Evolutionary conservation across 2,113 vertebrate genomes (phyloP).

Genomic region (Forbesichthys agassizii): DNA sequence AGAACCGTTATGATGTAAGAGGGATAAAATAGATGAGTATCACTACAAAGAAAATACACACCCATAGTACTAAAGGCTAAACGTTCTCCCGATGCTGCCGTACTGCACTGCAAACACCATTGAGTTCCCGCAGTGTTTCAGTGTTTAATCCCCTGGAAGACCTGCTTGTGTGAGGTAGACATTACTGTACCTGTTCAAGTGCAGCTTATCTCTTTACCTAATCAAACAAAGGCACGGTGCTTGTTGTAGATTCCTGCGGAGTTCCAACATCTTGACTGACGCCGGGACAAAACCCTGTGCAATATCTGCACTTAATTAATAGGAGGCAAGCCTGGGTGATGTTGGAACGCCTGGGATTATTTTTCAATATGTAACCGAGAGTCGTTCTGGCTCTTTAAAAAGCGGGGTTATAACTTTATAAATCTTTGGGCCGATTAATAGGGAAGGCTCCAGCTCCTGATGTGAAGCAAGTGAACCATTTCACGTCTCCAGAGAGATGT

Average conservation of each 20-base stretch:
- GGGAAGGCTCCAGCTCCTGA: slow-evolving; percentile 56
- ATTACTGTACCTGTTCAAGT: slow-evolving; percentile 56
- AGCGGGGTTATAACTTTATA: slow-evolving; percentile 69
- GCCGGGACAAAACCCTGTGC: slow-evolving; percentile 68
- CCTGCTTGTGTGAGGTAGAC: slow-evolving; percentile 56
- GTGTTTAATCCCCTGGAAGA: slow-evolving; percentile 47
- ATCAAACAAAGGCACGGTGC: slow-evolving; percentile 64
- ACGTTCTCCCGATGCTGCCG: slow-evolving; percentile 24
- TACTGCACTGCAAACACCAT: slow-evolving; percentile 32
- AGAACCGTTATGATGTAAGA: background rate
- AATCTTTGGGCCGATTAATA: slow-evolving; percentile 72
- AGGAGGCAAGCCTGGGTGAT: slow-evolving; percentile 74
- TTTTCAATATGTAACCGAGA: slow-evolving; percentile 73
- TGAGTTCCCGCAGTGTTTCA: slow-evolving; percentile 48
- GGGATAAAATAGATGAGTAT: slow-evolving; percentile 9
- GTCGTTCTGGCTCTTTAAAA: slow-evolving; percentile 52
- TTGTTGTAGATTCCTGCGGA: slow-evolving; percentile 65
- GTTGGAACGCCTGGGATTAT: slow-evolving; percentile 70
- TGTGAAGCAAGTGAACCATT: slow-evolving; percentile 64
- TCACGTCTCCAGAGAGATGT: slow-evolving; percentile 36
- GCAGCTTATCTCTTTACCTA: slow-evolving; percentile 60
- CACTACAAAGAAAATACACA: too few species aligned
- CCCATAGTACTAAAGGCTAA: slow-evolving; percentile 18
- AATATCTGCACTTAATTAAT: slow-evolving; percentile 79
- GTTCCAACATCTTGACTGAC: slow-evolving; percentile 74